Evolutionary conservation across 2,888 invertebrate genomes (phyloP).

Genomic region (Minunthozetes semirufus): DNA sequence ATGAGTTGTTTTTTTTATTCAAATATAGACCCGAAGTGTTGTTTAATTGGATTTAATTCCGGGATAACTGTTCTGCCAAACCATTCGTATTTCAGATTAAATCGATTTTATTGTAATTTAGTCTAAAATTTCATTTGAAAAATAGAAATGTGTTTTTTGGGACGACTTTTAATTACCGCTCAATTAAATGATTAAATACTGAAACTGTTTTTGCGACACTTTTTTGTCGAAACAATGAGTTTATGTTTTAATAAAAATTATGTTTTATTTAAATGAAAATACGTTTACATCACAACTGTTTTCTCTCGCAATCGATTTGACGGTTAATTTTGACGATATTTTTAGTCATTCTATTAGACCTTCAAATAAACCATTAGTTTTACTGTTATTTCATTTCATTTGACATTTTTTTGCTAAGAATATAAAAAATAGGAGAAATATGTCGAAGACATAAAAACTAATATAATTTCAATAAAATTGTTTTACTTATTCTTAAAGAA

Average conservation of each 20-base stretch:
- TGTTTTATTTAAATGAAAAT: background rate
- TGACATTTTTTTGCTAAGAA: background rate
- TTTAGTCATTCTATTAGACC: background rate
- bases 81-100: background rate
- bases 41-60: no score
- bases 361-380: background rate
- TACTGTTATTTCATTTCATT: background rate
- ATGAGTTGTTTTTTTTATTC: no score
- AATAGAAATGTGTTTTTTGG: background rate
- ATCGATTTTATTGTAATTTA: background rate
- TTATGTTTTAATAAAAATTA: constrained; percentile 16
- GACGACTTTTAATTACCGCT: background rate
- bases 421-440: background rate
- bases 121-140: background rate
- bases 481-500: background rate
- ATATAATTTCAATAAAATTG: background rate
- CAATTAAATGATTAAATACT: background rate
- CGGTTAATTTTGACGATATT: background rate
- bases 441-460: background rate
- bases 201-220: background rate
- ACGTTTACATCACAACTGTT: background rate
- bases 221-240: constrained; percentile 8
- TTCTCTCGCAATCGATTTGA: background rate
- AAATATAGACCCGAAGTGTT: no score
- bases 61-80: no score